phyloP scores from a whole-genome alignment of 2,888 invertebrate genomes.

The Leptopterna dolabrata region DNA sequence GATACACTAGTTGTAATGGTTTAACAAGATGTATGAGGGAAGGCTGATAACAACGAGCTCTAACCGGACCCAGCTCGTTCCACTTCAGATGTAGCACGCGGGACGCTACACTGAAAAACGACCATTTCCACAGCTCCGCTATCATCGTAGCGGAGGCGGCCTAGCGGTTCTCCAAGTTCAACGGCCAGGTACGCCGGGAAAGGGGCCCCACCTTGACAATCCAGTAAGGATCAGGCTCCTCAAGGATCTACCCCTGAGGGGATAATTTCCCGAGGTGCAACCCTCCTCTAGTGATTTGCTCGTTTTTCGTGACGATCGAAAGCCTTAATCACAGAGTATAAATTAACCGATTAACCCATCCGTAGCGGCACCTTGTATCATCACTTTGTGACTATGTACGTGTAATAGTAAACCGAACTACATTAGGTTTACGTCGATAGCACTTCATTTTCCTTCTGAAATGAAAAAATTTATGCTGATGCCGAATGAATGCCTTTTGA shows the following conservation, averaged over 20 bases:
- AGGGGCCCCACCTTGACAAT: background rate
- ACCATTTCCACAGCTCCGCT: background rate
- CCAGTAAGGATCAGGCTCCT: background rate
- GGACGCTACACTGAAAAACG: background rate
- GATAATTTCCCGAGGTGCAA: background rate
- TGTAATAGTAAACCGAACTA: too few relatives aligned
- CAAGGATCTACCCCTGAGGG: background rate
- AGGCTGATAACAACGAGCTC: background rate
- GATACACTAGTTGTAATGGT: too few relatives aligned
- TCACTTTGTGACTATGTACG: too few relatives aligned
- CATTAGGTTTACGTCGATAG: too few relatives aligned
- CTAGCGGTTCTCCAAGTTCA: background rate
- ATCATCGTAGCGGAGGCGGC: slow-evolving; percentile 3
- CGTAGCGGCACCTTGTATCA: too few relatives aligned
- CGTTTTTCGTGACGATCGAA: background rate
- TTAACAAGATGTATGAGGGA: background rate
- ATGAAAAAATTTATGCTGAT: too few relatives aligned
- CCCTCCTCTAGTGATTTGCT: background rate
- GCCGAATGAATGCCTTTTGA: too few relatives aligned
- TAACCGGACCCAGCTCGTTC: background rate
- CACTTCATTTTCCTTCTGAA: too few relatives aligned
- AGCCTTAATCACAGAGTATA: too few relatives aligned
- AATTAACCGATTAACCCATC: too few relatives aligned
- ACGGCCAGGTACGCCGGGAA: background rate
- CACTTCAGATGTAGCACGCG: background rate